Evolutionary conservation across 2,797 vertebrate species (phyloP).

Genomic region (Ctenopoma multispine): DNA sequence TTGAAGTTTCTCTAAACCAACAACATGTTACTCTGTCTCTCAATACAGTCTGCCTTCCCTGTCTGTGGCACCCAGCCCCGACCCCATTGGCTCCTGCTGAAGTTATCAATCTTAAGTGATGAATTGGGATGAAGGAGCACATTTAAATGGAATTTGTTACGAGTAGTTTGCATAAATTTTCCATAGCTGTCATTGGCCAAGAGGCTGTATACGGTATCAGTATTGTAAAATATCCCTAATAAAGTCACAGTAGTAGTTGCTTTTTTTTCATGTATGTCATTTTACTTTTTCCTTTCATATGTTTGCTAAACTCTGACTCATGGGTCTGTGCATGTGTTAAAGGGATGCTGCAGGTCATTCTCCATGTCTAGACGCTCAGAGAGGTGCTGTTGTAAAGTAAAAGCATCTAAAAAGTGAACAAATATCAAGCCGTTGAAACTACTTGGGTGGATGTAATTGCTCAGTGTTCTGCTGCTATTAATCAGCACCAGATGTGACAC

Average conservation of each 20-base stretch:
- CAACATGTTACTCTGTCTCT: background rate
- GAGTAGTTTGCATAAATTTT: background rate
- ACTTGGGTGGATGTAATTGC: constrained; percentile 64
- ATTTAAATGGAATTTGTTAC: background rate
- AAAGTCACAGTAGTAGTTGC: too few species aligned
- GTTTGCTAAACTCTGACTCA: constrained; percentile 19
- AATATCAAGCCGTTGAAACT: constrained; percentile 56
- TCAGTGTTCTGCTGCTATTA: constrained; percentile 65
- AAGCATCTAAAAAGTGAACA: constrained; percentile 49
- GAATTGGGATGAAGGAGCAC: background rate
- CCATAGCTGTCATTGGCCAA: too few species aligned
- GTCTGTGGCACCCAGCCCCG: background rate
- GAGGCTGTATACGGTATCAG: too few species aligned
- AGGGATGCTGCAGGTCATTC: constrained; percentile 38
- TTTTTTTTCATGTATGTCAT: too few species aligned
- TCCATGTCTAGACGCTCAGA: constrained; percentile 26
- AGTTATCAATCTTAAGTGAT: too few species aligned
- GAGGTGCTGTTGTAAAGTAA: constrained; percentile 46
- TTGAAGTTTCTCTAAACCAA: constrained; percentile 12
- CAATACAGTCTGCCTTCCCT: too few species aligned
- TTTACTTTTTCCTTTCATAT: background rate
- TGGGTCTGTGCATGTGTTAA: constrained; percentile 37
- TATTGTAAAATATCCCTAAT: too few species aligned
- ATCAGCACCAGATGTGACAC: constrained; percentile 77
- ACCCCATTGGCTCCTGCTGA: background rate